These are phyloP conservation scores for Pararge aegeria DNA, from an alignment of 1,140 invertebrate species.

Conservation along the genomic window DNA sequence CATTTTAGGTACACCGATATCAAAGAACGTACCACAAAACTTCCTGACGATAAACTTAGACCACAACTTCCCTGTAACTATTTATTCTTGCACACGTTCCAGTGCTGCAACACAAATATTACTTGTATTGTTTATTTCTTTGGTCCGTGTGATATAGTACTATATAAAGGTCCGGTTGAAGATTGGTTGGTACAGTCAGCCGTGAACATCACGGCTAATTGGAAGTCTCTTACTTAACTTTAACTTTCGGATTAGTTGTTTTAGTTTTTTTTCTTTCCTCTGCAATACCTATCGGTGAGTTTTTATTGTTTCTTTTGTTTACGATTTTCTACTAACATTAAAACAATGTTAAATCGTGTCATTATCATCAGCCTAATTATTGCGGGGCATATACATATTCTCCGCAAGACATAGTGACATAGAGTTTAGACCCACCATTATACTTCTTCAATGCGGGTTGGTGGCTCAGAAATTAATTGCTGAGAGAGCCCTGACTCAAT, in stretches of 20 bases:
- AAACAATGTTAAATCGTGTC: too few relatives aligned
- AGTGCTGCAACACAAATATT: background rate
- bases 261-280: background rate
- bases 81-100: slow-evolving; percentile 3
- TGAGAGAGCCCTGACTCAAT: too few relatives aligned
- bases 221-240: slow-evolving; percentile 14
- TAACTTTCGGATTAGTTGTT: background rate
- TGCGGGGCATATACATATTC: too few relatives aligned
- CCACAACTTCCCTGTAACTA: slow-evolving; percentile 10
- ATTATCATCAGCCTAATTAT: too few relatives aligned
- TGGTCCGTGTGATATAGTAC: background rate
- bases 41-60: slow-evolving; percentile 1
- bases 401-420: too few relatives aligned
- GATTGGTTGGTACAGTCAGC: slow-evolving; percentile 21
- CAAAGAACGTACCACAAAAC: background rate
- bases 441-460: too few relatives aligned
- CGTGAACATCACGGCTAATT: slow-evolving; percentile 28
- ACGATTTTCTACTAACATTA: too few relatives aligned
- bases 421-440: too few relatives aligned
- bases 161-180: background rate
- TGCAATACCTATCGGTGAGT: background rate
- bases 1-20: background rate
- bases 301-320: background rate
- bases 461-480: too few relatives aligned
- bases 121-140: background rate